A percentile compares a stretch with the other conserved stretches of the same genome.
These are phyloP conservation scores for Bombyx huttoni DNA, from an alignment of 2,888 invertebrate species.

Conservation along the genomic window DNA sequence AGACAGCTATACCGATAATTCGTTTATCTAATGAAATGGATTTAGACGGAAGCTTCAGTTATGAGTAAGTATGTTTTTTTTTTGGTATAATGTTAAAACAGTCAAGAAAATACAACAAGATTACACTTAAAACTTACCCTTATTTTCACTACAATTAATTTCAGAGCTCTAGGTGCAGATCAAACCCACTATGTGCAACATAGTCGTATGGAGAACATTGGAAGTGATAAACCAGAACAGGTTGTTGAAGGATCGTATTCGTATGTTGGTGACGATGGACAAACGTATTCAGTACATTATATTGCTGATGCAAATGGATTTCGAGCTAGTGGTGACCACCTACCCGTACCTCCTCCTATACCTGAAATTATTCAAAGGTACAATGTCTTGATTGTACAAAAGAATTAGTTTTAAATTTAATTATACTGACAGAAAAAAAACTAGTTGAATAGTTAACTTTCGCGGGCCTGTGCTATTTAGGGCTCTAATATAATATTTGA, in stretches of 20 bases:
- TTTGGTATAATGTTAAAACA: conserved; percentile 1
- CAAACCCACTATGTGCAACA: conserved; percentile 69
- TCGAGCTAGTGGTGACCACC: conserved; percentile 81
- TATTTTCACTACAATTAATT: conserved; percentile 1
- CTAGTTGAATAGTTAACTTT: no score
- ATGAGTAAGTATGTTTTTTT: conserved; percentile 50
- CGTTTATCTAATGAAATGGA: conserved; percentile 70
- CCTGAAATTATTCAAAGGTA: conserved; percentile 78
- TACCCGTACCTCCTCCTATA: conserved; percentile 83
- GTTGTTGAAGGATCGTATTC: conserved; percentile 76
- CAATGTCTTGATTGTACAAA: conserved; percentile 1
- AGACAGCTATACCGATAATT: conserved; percentile 64
- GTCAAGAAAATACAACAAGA: no score
- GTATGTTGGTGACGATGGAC: conserved; percentile 74
- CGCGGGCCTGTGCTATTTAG: no score
- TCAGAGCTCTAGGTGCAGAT: conserved; percentile 62
- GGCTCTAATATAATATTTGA: not conserved
- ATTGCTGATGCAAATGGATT: conserved; percentile 84
- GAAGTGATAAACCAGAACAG: conserved; percentile 72
- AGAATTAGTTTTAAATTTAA: no score
- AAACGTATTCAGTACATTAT: conserved; percentile 75
- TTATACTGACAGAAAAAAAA: no score
- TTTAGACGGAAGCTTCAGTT: conserved; percentile 69
- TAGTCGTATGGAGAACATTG: conserved; percentile 70
- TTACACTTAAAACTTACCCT: no score